Evolutionary conservation across 92 coral and sea anemone species (phyloP), one percentile per base, ranked within the genome.

Genomic region (Palythoa caribaeorum): DNA sequence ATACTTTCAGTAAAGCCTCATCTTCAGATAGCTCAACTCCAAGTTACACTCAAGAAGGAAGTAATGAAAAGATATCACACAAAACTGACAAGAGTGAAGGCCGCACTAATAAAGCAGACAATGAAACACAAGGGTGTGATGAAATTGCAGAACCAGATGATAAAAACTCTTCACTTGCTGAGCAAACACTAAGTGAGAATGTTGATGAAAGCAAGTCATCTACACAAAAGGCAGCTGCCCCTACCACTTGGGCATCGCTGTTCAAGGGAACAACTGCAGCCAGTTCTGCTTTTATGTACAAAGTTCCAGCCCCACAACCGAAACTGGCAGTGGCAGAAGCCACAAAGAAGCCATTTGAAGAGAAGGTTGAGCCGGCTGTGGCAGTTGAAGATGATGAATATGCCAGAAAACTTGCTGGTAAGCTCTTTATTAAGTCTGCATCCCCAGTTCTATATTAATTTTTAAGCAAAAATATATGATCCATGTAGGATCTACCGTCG

Each of bases 201-300:
- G 3, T 69, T 38, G 74, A 53, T 8, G 2, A 40, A 52, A 51
- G 19, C 54, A 80, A 87, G 40, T 35, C 79, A 20, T 16, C 73
- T 5, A 9, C 79, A 12, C 69, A 77, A 6, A 90, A 83, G 59
- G 79, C 90, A 13, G 84, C 84, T 50, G 87, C 89, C 16, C 65
- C 15, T 21, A 76, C 85, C 9, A 94, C 91, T 17, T 97, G 99
- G 99, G 98, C 98, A 10, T 98, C 94, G 15, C 89, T 97, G 88
- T 95, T 97, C 87, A 95, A 96, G 89, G 80, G 78, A 38, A 85
- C 92, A 53, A 52, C 94, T 14, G 66, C 92, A 10, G 80, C 92
- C 73, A 80, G 86, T 40, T 55, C 94, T 9, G 93, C 86, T 6
- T 71, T 85, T 76, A 89, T 80, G n/a, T 66, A 83, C 52, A 88